Percentiles rank a stretch among this genome's conserved stretches.
Conservation (phyloP, 2,888 invertebrate species). For the Ophioninae sp. region DNA sequence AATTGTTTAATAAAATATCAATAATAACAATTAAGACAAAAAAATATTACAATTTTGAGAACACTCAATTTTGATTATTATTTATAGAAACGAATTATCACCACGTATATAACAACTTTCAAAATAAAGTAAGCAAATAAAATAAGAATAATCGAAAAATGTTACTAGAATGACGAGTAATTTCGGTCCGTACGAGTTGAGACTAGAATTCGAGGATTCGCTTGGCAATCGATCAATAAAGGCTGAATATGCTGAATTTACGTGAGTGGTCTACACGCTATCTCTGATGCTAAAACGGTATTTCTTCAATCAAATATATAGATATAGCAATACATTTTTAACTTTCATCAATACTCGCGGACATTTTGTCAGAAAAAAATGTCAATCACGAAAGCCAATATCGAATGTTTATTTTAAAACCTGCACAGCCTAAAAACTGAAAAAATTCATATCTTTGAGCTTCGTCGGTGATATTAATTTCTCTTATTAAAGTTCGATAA, state of each 20-base stretch:
- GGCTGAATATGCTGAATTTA: slow-evolving; percentile 69
- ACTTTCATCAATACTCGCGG: neutral
- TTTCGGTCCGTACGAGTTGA: slow-evolving; percentile 50
- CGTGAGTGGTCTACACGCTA: slow-evolving; percentile 48
- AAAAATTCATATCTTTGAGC: neutral
- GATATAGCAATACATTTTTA: neutral
- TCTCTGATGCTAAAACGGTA: neutral
- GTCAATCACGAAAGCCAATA: neutral
- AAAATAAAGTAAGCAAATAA: neutral
- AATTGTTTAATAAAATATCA: neutral
- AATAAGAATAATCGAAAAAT: neutral
- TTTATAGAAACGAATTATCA: no score
- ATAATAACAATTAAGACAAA: neutral
- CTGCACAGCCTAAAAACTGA: neutral
- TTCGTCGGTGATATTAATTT: neutral
- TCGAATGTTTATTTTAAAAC: neutral
- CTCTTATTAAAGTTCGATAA: neutral
- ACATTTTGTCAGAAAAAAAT: neutral
- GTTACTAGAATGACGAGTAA: slow-evolving; percentile 28
- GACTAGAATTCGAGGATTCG: slow-evolving; percentile 44
- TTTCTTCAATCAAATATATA: neutral
- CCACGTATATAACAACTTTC: neutral
- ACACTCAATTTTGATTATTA: no score
- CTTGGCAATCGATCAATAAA: neutral
- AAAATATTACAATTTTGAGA: neutral